phyloP scores from a whole-genome alignment of 2,797 vertebrate genomes.

The Muscicapa striata region DNA sequence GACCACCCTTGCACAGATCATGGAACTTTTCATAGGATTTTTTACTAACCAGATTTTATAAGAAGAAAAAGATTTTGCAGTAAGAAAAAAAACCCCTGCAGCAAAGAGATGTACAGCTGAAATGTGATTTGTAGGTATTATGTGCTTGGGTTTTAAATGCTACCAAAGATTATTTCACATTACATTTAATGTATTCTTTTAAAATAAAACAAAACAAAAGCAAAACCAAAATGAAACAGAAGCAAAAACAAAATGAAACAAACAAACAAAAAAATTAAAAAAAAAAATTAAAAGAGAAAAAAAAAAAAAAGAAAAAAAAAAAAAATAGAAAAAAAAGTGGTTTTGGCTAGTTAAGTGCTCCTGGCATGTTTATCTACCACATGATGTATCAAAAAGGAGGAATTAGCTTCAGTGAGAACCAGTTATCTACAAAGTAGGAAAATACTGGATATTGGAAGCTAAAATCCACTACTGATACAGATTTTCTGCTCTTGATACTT shows the following conservation, averaged over 20 bases:
- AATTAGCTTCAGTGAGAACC: background rate
- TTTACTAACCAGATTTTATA: background rate
- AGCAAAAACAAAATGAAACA: no score
- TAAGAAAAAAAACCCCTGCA: background rate
- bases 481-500: constrained; percentile 15
- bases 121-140: constrained; percentile 1
- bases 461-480: background rate
- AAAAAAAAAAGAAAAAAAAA: no score
- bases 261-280: no score
- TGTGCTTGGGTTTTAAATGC: background rate
- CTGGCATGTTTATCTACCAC: background rate
- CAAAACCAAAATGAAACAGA: no score
- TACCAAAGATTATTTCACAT: background rate
- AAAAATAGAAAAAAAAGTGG: background rate
- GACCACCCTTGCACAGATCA: background rate
- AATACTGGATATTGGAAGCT: background rate
- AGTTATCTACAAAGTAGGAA: background rate
- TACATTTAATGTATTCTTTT: background rate
- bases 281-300: no score
- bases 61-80: background rate
- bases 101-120: background rate
- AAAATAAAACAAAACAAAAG: background rate
- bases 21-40: background rate
- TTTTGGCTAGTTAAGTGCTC: constrained; percentile 15
- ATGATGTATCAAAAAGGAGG: background rate